These are phyloP conservation scores for Forbesichthys papilliferus DNA, from an alignment of 2,113 vertebrate species.

Conservation along the genomic window DNA sequence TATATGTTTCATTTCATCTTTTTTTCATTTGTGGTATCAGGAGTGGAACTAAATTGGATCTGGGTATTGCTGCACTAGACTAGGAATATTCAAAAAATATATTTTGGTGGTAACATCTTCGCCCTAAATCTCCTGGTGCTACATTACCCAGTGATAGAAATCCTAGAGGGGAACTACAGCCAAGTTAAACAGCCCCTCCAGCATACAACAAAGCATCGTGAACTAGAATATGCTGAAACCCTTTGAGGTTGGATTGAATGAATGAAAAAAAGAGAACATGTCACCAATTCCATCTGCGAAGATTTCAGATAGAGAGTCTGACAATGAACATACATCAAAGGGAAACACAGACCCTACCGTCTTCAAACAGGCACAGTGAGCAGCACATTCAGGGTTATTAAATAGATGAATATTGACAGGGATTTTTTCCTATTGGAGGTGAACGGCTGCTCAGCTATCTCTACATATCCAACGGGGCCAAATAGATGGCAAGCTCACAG, in stretches of 20 bases:
- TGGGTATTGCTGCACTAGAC: conserved; percentile 12
- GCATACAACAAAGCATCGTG: conserved; percentile 66
- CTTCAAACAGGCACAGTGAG: conserved; percentile 71
- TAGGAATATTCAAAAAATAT: conserved; percentile 33
- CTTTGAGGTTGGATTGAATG: conserved; percentile 77
- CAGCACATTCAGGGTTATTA: conserved; percentile 74
- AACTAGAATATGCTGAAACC: conserved; percentile 62
- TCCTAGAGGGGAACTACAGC: conserved; percentile 55
- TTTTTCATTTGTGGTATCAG: not conserved
- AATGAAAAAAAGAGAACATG: conserved; percentile 75
- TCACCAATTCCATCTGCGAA: conserved; percentile 73
- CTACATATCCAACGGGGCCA: conserved; percentile 60
- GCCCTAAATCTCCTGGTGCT: conserved; percentile 54
- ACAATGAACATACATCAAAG: conserved; percentile 78
- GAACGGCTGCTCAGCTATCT: conserved; percentile 65
- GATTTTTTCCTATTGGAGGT: conserved; percentile 66
- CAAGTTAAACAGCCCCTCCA: conserved; percentile 52
- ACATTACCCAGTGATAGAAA: conserved; percentile 62
- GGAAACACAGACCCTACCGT: conserved; percentile 71
- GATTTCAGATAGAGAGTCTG: conserved; percentile 73
- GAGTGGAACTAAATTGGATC: conserved; percentile 31
- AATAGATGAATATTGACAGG: conserved; percentile 78
- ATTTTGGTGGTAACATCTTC: conserved; percentile 49
- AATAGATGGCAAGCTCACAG: conserved; percentile 50
- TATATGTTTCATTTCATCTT: not conserved